Conservation (phyloP, 1,140 invertebrate species). For the Bombus waltoni region DNA sequence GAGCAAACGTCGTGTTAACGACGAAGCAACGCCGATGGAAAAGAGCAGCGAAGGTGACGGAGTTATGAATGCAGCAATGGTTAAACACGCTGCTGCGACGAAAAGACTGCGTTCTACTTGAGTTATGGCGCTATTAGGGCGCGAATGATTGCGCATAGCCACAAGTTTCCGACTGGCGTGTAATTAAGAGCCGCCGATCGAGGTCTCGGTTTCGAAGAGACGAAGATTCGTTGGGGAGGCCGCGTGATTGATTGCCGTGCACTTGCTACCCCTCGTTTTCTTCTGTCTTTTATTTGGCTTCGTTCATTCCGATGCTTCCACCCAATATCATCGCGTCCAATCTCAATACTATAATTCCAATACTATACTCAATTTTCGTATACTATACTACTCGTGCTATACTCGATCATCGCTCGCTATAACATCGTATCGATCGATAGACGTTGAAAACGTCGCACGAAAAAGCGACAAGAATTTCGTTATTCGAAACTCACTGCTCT, state of each 20-base stretch:
- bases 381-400: too few relatives aligned
- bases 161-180: slow-evolving; percentile 43
- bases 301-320: neutral
- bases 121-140: slow-evolving; percentile 56
- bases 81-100: slow-evolving; percentile 18
- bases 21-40: neutral
- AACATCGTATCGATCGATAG: neutral
- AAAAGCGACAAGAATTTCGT: neutral
- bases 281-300: neutral
- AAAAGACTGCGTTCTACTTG: slow-evolving; percentile 40
- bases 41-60: slow-evolving; percentile 2
- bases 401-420: neutral
- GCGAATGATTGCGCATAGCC: slow-evolving; percentile 54
- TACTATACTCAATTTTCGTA: neutral
- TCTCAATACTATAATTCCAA: too few relatives aligned
- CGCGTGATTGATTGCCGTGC: slow-evolving; percentile 21
- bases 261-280: neutral
- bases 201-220: slow-evolving; percentile 6
- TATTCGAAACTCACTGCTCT: neutral
- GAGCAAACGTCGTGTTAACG: neutral
- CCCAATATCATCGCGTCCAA: neutral
- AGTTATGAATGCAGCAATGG: slow-evolving; percentile 21
- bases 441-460: neutral
- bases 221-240: slow-evolving; percentile 2
- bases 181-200: slow-evolving; percentile 45